These are phyloP conservation scores for Pediacus dermestoides DNA, from an alignment of 2,888 invertebrate genomes.

Conservation along the genomic window DNA sequence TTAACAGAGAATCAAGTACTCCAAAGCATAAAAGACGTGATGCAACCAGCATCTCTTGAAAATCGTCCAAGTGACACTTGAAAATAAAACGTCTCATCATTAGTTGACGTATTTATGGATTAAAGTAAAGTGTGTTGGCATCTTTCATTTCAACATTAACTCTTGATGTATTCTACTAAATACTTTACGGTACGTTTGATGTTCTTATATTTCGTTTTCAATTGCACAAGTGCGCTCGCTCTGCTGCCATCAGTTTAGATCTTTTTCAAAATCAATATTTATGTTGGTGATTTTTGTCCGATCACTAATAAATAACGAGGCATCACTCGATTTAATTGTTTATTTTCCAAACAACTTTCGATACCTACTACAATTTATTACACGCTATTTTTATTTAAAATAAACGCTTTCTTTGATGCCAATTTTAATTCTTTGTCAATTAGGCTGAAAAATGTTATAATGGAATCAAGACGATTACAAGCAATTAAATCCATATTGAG, in stretches of 20 bases:
- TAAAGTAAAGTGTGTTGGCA: constrained; percentile 25
- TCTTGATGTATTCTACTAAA: constrained; percentile 18
- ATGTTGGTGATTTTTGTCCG: too few relatives aligned
- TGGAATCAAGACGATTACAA: too few relatives aligned
- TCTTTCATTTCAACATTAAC: constrained; percentile 21
- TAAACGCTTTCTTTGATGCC: too few relatives aligned
- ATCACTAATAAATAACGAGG: too few relatives aligned
- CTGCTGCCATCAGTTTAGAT: constrained; percentile 12
- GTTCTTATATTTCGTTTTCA: constrained; percentile 15
- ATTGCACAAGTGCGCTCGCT: constrained; percentile 10
- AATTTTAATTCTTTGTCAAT: too few relatives aligned
- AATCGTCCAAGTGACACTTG: constrained; percentile 36
- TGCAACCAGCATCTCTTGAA: constrained; percentile 29
- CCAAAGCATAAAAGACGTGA: constrained; percentile 26
- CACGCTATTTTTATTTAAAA: too few relatives aligned
- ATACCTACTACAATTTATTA: too few relatives aligned
- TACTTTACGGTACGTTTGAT: constrained; percentile 20
- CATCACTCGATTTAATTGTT: too few relatives aligned
- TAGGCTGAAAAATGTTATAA: too few relatives aligned
- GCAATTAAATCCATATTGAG: too few relatives aligned
- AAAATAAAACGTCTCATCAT: constrained; percentile 38
- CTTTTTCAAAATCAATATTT: constrained; percentile 4
- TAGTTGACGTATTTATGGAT: constrained; percentile 36
- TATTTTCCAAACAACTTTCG: too few relatives aligned
- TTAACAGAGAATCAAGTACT: constrained; percentile 22